These are phyloP conservation scores for Cerceris rybyensis DNA, from an alignment of 2,888 invertebrate species.

Conservation along the genomic window DNA sequence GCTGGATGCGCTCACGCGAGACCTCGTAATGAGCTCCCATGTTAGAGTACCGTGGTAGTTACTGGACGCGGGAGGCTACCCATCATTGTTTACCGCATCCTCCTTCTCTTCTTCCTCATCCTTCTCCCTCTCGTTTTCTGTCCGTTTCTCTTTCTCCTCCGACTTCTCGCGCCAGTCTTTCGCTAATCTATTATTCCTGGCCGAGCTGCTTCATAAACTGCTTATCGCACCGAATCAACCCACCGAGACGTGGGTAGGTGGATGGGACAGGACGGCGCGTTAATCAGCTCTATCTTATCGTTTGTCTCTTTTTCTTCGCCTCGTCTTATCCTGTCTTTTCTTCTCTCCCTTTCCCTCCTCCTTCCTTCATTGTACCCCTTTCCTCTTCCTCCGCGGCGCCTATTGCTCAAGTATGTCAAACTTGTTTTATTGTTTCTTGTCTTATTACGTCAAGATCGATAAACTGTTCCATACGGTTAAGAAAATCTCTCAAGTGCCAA, in stretches of 20 bases:
- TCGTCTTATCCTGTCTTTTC: background rate
- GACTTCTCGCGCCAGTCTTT: slow-evolving; percentile 41
- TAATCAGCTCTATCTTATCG: slow-evolving; percentile 72
- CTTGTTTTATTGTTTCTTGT: slow-evolving; percentile 20
- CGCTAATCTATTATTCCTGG: slow-evolving; percentile 78
- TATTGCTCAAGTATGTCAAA: slow-evolving; percentile 12
- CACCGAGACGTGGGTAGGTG: slow-evolving; percentile 65
- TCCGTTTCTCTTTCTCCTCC: slow-evolving; percentile 37
- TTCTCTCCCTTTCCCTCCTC: background rate
- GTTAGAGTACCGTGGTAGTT: slow-evolving; percentile 72
- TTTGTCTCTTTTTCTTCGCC: slow-evolving; percentile 23
- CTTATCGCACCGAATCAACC: slow-evolving; percentile 74
- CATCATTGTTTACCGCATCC: slow-evolving; percentile 76
- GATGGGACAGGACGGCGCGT: slow-evolving; percentile 73
- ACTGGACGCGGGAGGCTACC: slow-evolving; percentile 71
- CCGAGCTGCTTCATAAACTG: slow-evolving; percentile 76
- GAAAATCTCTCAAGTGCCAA: slow-evolving; percentile 50
- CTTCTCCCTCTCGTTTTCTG: slow-evolving; percentile 36
- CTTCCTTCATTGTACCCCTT: slow-evolving; percentile 15
- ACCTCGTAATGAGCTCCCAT: slow-evolving; percentile 79
- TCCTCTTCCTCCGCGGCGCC: slow-evolving; percentile 9
- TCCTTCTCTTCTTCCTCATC: slow-evolving; percentile 37
- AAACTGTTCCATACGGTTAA: slow-evolving; percentile 37
- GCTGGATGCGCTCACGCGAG: slow-evolving; percentile 76
- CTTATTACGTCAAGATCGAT: slow-evolving; percentile 51